These are phyloP conservation scores for Eupithecia inturbata DNA, from an alignment of 2,888 invertebrate genomes.

Conservation along the genomic window DNA sequence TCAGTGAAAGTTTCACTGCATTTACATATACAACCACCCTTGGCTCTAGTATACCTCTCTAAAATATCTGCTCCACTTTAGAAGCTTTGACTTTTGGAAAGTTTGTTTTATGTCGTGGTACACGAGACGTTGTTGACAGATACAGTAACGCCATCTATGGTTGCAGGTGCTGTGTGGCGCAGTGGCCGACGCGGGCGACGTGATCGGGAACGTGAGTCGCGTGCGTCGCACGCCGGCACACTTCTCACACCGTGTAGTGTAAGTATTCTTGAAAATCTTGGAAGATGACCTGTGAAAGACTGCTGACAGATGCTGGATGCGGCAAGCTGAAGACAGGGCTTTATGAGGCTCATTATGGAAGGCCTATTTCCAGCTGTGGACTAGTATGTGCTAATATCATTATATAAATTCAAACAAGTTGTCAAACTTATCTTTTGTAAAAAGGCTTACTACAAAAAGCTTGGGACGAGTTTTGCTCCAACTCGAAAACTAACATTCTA, in stretches of 20 bases:
- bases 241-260: slow-evolving; percentile 75
- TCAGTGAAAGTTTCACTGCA: too few relatives aligned
- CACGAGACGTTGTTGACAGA: not conserved
- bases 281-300: too few relatives aligned
- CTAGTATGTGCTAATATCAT: not conserved
- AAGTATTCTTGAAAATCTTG: slow-evolving; percentile 45
- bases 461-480: too few relatives aligned
- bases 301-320: not conserved
- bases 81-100: not conserved
- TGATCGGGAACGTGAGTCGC: slow-evolving; percentile 78
- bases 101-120: not conserved
- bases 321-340: not conserved
- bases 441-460: too few relatives aligned
- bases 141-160: not conserved
- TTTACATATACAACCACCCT: too few relatives aligned
- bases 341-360: not conserved
- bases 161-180: slow-evolving; percentile 81
- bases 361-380: not conserved
- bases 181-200: slow-evolving; percentile 79
- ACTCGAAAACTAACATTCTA: too few relatives aligned
- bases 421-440: too few relatives aligned
- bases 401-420: too few relatives aligned
- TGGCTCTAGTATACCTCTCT: too few relatives aligned
- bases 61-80: not conserved
- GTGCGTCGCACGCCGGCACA: slow-evolving; percentile 73